Conservation (phyloP, 2,888 invertebrate genomes). For the Glaucopsyche alexis region DNA sequence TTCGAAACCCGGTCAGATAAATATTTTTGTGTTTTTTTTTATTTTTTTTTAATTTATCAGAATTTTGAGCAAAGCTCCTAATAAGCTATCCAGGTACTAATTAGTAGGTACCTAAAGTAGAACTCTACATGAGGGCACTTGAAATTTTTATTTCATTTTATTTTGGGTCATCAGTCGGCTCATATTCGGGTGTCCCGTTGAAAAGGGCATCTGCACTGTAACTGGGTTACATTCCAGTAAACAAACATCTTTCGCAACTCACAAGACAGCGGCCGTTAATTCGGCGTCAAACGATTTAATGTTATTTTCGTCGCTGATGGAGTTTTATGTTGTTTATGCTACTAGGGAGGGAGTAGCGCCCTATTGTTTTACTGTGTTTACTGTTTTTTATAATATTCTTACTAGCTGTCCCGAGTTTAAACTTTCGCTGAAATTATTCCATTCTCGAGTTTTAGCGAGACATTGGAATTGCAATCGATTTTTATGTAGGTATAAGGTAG, state of each 20-base stretch:
- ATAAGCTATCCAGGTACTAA: too few species aligned
- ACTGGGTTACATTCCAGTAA: slow-evolving; percentile 59
- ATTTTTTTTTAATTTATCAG: too few species aligned
- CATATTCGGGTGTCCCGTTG: slow-evolving; percentile 16
- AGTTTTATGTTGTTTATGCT: slow-evolving; percentile 20
- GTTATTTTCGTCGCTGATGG: slow-evolving; percentile 25
- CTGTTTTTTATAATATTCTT: neutral
- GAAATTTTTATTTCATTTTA: neutral
- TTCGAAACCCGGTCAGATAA: too few species aligned
- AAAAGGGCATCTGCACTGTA: slow-evolving; percentile 49
- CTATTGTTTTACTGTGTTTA: neutral
- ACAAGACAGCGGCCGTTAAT: slow-evolving; percentile 54
- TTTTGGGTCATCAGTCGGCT: slow-evolving; percentile 37
- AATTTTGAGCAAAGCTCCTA: too few species aligned
- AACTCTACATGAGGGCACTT: neutral
- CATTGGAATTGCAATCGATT: too few species aligned
- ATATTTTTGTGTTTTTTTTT: too few species aligned
- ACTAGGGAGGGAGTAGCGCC: neutral
- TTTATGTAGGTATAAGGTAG: too few species aligned
- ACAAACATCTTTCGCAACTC: slow-evolving; percentile 59
- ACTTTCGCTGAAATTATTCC: too few species aligned
- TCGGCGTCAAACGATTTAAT: slow-evolving; percentile 38
- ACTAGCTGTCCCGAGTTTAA: too few species aligned
- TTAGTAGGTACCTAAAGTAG: neutral
- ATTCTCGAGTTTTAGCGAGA: too few species aligned